Base-by-base conservation (phyloP, 1,140 invertebrate species). In the Pantala flavescens region DNA sequence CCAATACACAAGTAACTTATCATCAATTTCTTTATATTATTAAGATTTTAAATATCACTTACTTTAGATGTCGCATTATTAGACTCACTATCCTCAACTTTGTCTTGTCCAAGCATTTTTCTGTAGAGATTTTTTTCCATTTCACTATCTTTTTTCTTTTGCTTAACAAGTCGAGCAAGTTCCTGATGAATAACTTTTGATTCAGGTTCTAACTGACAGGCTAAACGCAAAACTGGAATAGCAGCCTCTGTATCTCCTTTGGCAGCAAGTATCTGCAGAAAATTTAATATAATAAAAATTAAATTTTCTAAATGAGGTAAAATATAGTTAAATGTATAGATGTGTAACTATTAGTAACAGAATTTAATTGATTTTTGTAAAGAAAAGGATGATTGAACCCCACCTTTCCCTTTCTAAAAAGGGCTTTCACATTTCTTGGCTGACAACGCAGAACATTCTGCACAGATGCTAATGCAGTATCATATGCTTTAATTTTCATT, bases 341-440 rank as follows among this genome's bases (percentile, higher is more conserved):
- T 16, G 11, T 28, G 12, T 72, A 43, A 72, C 42, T 21, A 63
- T 72, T 78, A 23, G 74, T n/a, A n/a, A 23, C 28, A 70, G 24
- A 73, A n/a, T n/a, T n/a, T n/a, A n/a, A n/a, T n/a, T n/a, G n/a
- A n/a, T n/a, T n/a, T n/a, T n/a, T n/a, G n/a, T n/a, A n/a, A 28
- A 49, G 12, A 71, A 24, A 77, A n/a, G 24, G 3, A 71, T 24
- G 74, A 72, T 77, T 80, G 79, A 77, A 82, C 80, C 75, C 76
- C 80, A 87, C 85, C 82, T 90, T 91, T 81, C 91, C 92, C 86
- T 96, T 95, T 78, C 94, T 88, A 82, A 90, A 96, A 9, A 97
- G 81, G 7, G 95, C 94, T 84, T 97, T 97, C 0, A 93, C 88
- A 85, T 97, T 97, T 75, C 90, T 83, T 16, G 94, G 93, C 81